These are phyloP conservation scores for Laticauda colubrina DNA, from an alignment of 2,113 vertebrate species.

Conservation along the genomic window DNA sequence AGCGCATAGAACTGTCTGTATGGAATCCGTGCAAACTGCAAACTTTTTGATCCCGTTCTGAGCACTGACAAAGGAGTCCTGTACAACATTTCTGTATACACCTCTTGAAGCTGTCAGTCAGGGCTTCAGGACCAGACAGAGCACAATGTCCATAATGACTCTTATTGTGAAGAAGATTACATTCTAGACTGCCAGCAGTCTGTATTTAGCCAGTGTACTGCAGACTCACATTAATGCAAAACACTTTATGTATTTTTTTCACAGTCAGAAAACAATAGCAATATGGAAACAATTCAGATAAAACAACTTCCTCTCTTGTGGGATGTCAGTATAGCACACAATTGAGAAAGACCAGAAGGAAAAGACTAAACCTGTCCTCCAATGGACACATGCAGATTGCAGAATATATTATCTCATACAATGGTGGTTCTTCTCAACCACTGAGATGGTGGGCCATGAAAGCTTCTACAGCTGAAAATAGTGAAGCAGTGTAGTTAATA, in stretches of 20 bases:
- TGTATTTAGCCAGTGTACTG: constrained; percentile 2
- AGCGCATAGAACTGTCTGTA: neutral
- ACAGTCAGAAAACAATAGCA: constrained; percentile 20
- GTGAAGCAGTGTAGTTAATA: neutral
- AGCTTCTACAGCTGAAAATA: neutral
- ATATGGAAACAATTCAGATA: neutral
- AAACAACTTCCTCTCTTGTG: neutral
- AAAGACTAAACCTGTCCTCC: neutral
- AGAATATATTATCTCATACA: neutral
- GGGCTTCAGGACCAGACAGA: neutral
- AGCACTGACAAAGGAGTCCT: neutral
- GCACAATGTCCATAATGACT: neutral
- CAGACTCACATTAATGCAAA: constrained; percentile 17
- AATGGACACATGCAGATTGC: neutral
- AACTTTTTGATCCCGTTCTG: neutral
- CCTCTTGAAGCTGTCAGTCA: neutral
- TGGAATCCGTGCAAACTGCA: neutral
- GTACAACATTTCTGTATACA: neutral
- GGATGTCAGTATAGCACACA: neutral
- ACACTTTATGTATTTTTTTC: constrained; percentile 1
- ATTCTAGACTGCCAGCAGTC: constrained; percentile 18
- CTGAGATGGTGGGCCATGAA: neutral
- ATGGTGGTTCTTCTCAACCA: neutral
- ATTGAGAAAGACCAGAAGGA: neutral
- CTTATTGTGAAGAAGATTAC: neutral